A percentile compares a stretch with the other conserved stretches of the same genome.
These are phyloP conservation scores for Oreortyx pictus DNA, from an alignment of 2,797 vertebrate species.

Conservation along the genomic window DNA sequence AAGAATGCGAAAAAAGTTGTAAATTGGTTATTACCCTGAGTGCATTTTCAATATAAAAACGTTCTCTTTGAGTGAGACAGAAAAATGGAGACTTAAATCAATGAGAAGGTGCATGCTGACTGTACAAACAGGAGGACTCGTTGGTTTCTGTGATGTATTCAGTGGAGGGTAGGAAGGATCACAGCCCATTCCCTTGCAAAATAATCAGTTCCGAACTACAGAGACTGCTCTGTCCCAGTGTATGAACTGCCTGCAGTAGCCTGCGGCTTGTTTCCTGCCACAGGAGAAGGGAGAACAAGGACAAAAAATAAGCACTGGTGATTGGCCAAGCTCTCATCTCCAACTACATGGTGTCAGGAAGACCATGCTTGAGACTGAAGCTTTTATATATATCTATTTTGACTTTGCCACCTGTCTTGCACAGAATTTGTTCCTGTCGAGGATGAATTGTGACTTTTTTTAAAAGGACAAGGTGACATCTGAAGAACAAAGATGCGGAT, in stretches of 20 bases:
- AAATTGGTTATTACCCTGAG: conserved; percentile 65
- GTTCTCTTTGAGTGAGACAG: conserved; percentile 21
- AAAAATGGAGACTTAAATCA: conserved; percentile 55
- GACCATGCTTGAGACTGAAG: not conserved
- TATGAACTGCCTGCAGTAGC: not conserved
- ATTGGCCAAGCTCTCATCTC: not conserved
- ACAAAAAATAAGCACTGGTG: not conserved
- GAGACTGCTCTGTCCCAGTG: not conserved
- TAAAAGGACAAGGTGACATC: conserved; percentile 6
- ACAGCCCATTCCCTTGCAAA: conserved; percentile 9
- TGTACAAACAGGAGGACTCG: not conserved
- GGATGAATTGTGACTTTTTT: conserved; percentile 9
- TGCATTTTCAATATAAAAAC: conserved; percentile 60
- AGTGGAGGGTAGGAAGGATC: not conserved
- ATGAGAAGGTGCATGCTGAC: conserved; percentile 24
- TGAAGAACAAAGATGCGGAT: conserved; percentile 30
- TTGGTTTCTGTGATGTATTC: not conserved
- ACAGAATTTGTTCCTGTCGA: not conserved
- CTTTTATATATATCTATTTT: conserved; percentile 15
- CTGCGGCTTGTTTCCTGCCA: conserved; percentile 4
- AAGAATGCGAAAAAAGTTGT: conserved; percentile 31
- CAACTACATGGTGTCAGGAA: not conserved
- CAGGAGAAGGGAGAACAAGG: not conserved
- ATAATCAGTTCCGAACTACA: conserved; percentile 32
- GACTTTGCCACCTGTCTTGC: conserved; percentile 16